Evolutionary conservation across 2,797 vertebrate genomes (phyloP).

Genomic region (Sebastes trivittatus): DNA sequence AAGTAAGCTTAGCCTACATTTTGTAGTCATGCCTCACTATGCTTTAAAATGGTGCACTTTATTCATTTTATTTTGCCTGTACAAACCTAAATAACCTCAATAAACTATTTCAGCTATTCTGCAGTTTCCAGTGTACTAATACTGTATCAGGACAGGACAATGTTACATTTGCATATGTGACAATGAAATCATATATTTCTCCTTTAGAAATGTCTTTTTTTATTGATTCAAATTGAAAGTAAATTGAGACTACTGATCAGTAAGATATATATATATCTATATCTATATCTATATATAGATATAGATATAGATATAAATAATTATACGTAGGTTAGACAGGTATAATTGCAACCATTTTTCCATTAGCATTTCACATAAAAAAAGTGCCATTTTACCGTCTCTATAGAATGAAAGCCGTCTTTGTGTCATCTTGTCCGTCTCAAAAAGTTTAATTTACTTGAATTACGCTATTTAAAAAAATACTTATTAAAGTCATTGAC

Average conservation of each 20-base stretch:
- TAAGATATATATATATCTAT: not conserved
- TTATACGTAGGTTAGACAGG: not conserved
- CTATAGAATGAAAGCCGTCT: not conserved
- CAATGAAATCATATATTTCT: not conserved
- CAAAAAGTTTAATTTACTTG: not conserved
- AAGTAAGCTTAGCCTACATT: not conserved
- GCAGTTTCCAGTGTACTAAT: not conserved
- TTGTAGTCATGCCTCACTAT: not conserved
- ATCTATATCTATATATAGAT: accelerated
- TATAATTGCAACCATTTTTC: no score
- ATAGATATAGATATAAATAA: not conserved
- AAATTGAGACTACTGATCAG: not conserved
- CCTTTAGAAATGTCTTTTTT: not conserved
- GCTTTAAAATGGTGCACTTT: not conserved
- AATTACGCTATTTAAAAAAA: not conserved
- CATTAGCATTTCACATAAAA: not conserved
- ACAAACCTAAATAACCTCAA: not conserved
- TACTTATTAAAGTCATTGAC: not conserved
- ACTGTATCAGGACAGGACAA: no score
- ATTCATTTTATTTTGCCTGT: not conserved
- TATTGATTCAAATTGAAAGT: not conserved
- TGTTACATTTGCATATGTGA: not conserved
- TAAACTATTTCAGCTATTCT: not conserved
- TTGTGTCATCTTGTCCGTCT: not conserved
- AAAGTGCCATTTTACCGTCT: not conserved